Evolutionary conservation across 2,888 invertebrate genomes (phyloP), one percentile per base, ranked within the genome.

Genomic region (Cephus sareptanus): DNA sequence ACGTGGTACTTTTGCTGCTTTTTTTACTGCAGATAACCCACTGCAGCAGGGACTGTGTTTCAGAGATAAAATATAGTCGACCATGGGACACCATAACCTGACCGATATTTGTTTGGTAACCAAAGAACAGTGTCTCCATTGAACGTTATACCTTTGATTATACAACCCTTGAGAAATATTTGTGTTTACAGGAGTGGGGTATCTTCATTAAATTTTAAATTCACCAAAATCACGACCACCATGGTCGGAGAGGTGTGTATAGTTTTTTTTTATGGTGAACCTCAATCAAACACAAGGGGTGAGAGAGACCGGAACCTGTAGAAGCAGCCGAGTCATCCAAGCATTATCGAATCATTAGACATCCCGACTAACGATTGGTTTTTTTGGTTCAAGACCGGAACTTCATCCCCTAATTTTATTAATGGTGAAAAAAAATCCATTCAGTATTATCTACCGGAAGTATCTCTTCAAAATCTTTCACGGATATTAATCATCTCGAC

Each of bases 51-150:
- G 56, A 56, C 23, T 56, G 9, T 23, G 23, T 56, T 56, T 23
- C 9, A 23, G 56, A 69, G 75, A 75, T 74, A 75, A 75, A 77
- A 37, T 73, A 75, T 34, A 71, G 30, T 34, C 34, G 34, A n/a
- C 37, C 35, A 69, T 69, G 68, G 71, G 70, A 80, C 56, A 56
- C 23, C 56, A 23, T 56, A 15, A 56, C 23, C 23, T 56, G 23
- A 23, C 23, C 23, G 56, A 56, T 56, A 56, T 56, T 56, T 56
- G 56, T 56, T 56, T 56, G 56, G 56, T 56, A 56, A 56, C 56
- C 2, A 56, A 56, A 56, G 56, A 56, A 56, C 56, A 56, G 56
- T 56, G 23, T 56, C 23, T 56, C 56, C 23, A 56, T 56, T 56
- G 56, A 23, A 23, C 23, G 23, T 56, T 56, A 56, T 56, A 56